Percentiles rank a stretch among this genome's conserved stretches.
phyloP scores from a whole-genome alignment of 2,797 vertebrate species.

The Sphenodon punctatus region DNA sequence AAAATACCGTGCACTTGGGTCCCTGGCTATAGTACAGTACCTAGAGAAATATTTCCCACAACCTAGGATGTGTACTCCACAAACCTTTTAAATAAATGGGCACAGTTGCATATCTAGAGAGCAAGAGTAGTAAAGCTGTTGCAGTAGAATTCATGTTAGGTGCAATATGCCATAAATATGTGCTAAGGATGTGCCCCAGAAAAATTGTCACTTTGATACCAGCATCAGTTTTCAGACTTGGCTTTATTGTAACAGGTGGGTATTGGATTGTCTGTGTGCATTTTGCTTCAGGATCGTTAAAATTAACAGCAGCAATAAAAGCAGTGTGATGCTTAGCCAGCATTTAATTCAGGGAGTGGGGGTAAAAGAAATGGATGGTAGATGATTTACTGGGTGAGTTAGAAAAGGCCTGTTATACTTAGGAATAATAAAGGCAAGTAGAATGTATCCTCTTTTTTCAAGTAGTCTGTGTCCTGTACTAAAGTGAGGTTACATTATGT shows the following conservation, averaged over 20 bases:
- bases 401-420: neutral
- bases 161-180: neutral
- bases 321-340: neutral
- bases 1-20: too few relatives aligned
- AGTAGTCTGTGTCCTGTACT: neutral
- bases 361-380: neutral
- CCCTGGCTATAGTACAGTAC: too few relatives aligned
- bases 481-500: rapidly evolving
- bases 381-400: neutral
- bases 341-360: neutral
- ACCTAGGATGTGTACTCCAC: too few relatives aligned
- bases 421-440: neutral
- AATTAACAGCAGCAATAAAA: too few relatives aligned
- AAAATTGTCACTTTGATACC: neutral
- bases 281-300: too few relatives aligned
- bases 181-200: neutral
- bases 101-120: rapidly evolving
- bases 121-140: neutral
- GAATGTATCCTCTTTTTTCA: neutral
- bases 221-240: neutral
- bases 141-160: neutral
- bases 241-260: too few relatives aligned
- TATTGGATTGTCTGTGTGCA: too few relatives aligned
- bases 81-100: too few relatives aligned
- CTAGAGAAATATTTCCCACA: too few relatives aligned